Base-by-base conservation (phyloP, 1,140 invertebrate genomes). In the Drosophila burlai region DNA sequence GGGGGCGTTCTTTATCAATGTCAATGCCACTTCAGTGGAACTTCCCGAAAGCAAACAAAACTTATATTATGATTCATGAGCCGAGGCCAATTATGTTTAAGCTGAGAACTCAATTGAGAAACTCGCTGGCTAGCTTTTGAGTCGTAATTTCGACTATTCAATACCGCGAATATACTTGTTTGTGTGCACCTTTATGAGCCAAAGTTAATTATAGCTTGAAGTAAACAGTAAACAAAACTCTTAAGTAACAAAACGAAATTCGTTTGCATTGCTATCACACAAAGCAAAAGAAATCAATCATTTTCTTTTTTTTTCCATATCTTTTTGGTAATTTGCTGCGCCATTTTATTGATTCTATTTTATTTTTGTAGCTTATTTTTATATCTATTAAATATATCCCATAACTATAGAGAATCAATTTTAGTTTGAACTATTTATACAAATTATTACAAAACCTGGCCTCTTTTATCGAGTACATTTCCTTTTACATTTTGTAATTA, bases 11-110 rank as follows among this genome's bases (percentile, higher is more conserved):
- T 68, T 55, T 71, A 71, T 71, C 67, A 71, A 71, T 71, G 67
- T 68, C 49, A 68, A 24, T 71, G 67, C 63, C 64, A 71, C 67
- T 71, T 57, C 67, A 71, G 67, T 71, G 43, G 67, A 71, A 68
- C 63, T 67, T 71, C 63, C 64, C 67, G 40, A 55, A 71, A 71
- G n/a, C 62, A 34, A 67, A 46, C 60, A 50, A 31, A 64, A 66
- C 36, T 45, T 62, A 26, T 62, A 43, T 65, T 43, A 64, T 66
- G 64, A 50, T 67, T 71, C 63, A 71, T 67, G 34, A 68, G 63
- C 42, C 47, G 67, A 67, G 67, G 67, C 67, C 67, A 71, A 71
- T 71, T 67, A 67, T 67, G 13, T 67, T 34, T 21, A 15, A 26
- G 62, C 46, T 66, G 58, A 34, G 63, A 65, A 50, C 61, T 69